Conservation (phyloP, 2,888 invertebrate genomes). For the Lymantria dispar region DNA sequence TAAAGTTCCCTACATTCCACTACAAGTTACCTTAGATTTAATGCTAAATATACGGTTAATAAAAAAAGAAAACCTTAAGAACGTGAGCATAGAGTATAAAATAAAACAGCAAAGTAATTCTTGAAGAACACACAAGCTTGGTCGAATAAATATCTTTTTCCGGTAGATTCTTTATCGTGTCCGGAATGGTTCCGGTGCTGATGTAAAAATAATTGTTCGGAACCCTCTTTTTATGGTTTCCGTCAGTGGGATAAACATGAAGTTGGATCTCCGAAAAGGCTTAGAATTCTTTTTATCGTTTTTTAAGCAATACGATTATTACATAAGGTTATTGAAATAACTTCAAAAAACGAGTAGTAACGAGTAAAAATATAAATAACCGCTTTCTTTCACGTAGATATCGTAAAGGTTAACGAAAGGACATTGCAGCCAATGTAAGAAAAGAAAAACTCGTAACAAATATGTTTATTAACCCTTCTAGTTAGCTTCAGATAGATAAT, state of each 20-base stretch:
- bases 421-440: too few species aligned
- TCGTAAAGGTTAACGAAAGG: too few species aligned
- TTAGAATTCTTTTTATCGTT: too few species aligned
- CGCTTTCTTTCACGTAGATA: too few species aligned
- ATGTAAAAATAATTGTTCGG: slow-evolving; percentile 64
- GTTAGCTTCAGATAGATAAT: too few species aligned
- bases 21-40: slow-evolving; percentile 22
- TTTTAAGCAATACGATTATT: too few species aligned
- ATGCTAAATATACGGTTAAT: slow-evolving; percentile 1
- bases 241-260: slow-evolving; percentile 40
- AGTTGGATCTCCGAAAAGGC: slow-evolving; percentile 14
- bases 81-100: slow-evolving; percentile 21
- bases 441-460: too few species aligned
- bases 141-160: slow-evolving; percentile 57
- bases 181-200: slow-evolving; percentile 54
- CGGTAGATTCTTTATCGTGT: slow-evolving; percentile 59
- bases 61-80: slow-evolving; percentile 18
- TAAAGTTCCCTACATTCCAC: slow-evolving; percentile 45
- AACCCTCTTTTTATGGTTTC: slow-evolving; percentile 47
- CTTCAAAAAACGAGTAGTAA: too few species aligned
- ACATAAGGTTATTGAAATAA: too few species aligned
- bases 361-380: too few species aligned
- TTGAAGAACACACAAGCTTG: slow-evolving; percentile 28
- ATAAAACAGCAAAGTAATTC: slow-evolving; percentile 6
- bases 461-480: too few species aligned